Base-by-base conservation (phyloP, 2,113 vertebrate species). In the Dasypus novemcinctus region DNA sequence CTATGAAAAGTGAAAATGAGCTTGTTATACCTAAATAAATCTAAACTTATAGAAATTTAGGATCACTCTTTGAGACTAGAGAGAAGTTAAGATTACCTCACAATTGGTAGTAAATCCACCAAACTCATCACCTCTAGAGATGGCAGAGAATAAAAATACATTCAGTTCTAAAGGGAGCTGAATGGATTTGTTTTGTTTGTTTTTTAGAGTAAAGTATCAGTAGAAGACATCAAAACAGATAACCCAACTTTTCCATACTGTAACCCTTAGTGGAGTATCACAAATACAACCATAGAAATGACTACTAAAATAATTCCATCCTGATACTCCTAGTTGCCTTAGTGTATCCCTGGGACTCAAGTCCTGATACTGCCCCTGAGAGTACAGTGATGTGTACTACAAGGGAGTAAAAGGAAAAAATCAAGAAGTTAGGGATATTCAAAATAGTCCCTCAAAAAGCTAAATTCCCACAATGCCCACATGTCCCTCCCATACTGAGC, bases 121-220 rank as follows among this genome's bases (percentile, higher is more conserved):
- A 91, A 95, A 89, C 54, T 94, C 31, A 71, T 71, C 52, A 92
- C 23, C 43, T 76, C 33, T 41, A 76, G 33, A 78, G 43, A 95
- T n/a, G 14, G n/a, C 36, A 78, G 2, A 69, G 15, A 69, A 69
- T 69, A 15, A 93, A 97, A 93, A 93, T 7, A 95, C 5, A 69
- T 7, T 92, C n/a, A n/a, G 86, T 31, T 69, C 84, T 72, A 76
- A 93, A 86, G 21, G 85, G 31, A 33, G 36, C 15, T 63, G 18
- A 1, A 72, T 17, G 4, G 31, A 75, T 64, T 68, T 75, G 52
- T 76, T 63, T 9, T 46, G 43, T 46, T 46, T 13, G 5, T 64
- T 91, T 85, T 78, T 81, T 21, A 91, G 64, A 7, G 29, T 87
- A 63, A 87, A 95, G 12, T 74, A 38, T 93, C n/a, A 72, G 12